phyloP scores from a whole-genome alignment of 2,113 vertebrate genomes.

The Siphamia tubifer region DNA sequence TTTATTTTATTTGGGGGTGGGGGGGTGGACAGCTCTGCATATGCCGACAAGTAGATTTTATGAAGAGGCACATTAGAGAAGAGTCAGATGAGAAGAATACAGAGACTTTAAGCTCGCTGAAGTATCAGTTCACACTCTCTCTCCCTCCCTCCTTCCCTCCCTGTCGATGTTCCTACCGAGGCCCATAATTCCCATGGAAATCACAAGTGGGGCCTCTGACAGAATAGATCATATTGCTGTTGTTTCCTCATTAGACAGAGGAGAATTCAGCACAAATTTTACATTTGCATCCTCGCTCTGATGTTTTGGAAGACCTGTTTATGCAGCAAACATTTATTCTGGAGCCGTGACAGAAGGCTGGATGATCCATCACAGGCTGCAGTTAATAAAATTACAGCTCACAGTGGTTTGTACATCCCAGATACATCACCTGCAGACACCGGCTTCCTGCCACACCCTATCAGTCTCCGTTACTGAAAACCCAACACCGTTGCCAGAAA shows the following conservation, averaged over 20 bases:
- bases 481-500: no score
- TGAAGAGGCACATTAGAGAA: constrained; percentile 26
- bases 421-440: constrained; percentile 78
- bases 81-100: constrained; percentile 17
- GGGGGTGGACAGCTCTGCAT: constrained; percentile 15
- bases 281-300: constrained; percentile 25
- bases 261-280: constrained; percentile 27
- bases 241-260: constrained; percentile 44
- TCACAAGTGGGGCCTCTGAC: constrained; percentile 4
- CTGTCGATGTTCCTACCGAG: neutral
- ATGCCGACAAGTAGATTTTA: constrained; percentile 31
- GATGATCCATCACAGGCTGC: constrained; percentile 71
- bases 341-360: constrained; percentile 6
- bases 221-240: constrained; percentile 27
- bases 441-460: constrained; percentile 68
- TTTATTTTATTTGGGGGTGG: constrained; percentile 9
- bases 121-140: neutral
- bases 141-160: no score
- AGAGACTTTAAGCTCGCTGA: neutral
- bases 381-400: constrained; percentile 82
- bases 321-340: constrained; percentile 65
- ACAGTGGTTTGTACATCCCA: constrained; percentile 58
- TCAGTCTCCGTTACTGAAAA: constrained; percentile 69
- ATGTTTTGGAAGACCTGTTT: constrained; percentile 42
- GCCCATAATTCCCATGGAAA: constrained; percentile 21